phyloP scores from a whole-genome alignment of 1,140 invertebrate species.

The Euwallacea fornicatus region DNA sequence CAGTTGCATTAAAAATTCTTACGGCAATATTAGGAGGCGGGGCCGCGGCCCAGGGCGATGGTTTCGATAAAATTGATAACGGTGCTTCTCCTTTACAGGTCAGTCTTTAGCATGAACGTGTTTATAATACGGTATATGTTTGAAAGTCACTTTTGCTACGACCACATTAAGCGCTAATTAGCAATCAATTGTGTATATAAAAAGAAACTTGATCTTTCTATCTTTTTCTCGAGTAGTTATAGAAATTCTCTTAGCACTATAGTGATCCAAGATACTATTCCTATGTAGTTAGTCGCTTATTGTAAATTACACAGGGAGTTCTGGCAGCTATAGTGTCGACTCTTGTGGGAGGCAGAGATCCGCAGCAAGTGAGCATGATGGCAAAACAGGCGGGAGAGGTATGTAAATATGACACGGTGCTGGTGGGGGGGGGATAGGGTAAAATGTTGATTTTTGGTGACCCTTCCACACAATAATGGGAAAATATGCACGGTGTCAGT shows the following conservation, averaged over 20 bases:
- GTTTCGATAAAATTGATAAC: constrained; percentile 87
- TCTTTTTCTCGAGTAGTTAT: too few relatives aligned
- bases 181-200: too few relatives aligned
- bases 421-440: neutral
- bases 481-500: too few relatives aligned
- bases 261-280: too few relatives aligned
- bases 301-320: constrained; percentile 71
- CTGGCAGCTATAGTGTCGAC: constrained; percentile 85
- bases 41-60: constrained; percentile 68
- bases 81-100: constrained; percentile 83
- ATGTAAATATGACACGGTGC: constrained; percentile 53
- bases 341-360: constrained; percentile 84
- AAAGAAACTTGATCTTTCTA: too few relatives aligned
- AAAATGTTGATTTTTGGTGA: constrained; percentile 2
- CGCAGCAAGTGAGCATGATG: constrained; percentile 84
- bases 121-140: neutral
- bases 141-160: neutral
- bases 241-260: too few relatives aligned
- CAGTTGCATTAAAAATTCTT: constrained; percentile 77
- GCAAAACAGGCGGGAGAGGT: constrained; percentile 93
- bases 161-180: too few relatives aligned
- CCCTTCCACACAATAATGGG: neutral
- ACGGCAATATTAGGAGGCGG: constrained; percentile 77
- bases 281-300: constrained; percentile 36
- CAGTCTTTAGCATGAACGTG: neutral